These are phyloP conservation scores for Sycophaga agraensis DNA, from an alignment of 1,140 invertebrate species.

Conservation along the genomic window DNA sequence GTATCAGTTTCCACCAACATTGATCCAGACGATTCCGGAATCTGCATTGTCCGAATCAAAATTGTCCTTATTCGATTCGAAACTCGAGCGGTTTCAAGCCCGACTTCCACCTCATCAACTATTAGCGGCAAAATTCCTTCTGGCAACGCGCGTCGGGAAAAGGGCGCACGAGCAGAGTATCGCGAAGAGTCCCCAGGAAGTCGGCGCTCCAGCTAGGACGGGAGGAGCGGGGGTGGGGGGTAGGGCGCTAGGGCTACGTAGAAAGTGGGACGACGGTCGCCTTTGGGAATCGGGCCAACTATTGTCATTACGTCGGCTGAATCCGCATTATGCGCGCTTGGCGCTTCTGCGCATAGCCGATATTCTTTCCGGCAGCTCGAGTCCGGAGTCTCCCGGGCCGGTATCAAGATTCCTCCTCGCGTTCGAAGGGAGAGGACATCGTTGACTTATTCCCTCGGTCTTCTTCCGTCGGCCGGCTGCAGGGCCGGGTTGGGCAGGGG, in stretches of 20 bases:
- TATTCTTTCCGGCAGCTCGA: constrained; percentile 12
- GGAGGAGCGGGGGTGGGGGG: not conserved
- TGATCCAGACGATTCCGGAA: too few relatives aligned
- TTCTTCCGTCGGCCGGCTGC: not conserved
- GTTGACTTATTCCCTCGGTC: not conserved
- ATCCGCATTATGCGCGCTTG: constrained; percentile 37
- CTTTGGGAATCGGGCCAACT: constrained; percentile 43
- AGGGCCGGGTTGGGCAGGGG: too few relatives aligned
- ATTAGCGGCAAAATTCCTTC: too few relatives aligned
- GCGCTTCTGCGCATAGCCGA: constrained; percentile 34
- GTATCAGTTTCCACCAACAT: too few relatives aligned
- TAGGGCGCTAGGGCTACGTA: not conserved
- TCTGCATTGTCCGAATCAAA: too few relatives aligned
- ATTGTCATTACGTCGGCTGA: constrained; percentile 41
- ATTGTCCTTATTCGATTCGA: too few relatives aligned
- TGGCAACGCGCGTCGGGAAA: too few relatives aligned
- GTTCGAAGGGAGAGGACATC: not conserved
- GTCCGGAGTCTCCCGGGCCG: not conserved
- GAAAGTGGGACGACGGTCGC: constrained; percentile 27
- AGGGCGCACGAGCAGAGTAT: too few relatives aligned
- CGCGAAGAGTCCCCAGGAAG: too few relatives aligned
- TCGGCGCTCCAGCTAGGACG: too few relatives aligned
- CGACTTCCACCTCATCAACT: too few relatives aligned
- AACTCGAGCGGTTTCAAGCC: too few relatives aligned
- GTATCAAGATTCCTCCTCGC: constrained; percentile 5